phyloP scores from a whole-genome alignment of 2,888 invertebrate genomes.

The Dynastes grantii region DNA sequence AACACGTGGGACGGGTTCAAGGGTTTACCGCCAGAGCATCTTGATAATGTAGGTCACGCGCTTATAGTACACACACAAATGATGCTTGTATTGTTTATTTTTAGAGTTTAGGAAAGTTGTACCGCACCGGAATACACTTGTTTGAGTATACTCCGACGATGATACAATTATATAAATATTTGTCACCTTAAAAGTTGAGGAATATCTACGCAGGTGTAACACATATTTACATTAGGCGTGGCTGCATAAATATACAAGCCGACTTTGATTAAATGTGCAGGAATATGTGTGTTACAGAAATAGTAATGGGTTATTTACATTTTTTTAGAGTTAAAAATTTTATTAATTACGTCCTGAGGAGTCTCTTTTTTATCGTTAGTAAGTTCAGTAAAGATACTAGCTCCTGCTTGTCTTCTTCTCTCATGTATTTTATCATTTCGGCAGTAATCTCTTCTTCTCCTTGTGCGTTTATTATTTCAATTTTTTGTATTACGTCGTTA shows the following conservation, averaged over 20 bases:
- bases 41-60: slow-evolving; percentile 46
- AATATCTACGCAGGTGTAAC: slow-evolving; percentile 5
- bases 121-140: slow-evolving; percentile 3
- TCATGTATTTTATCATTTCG: too few relatives aligned
- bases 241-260: background rate
- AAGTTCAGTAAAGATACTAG: too few relatives aligned
- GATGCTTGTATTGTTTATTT: slow-evolving; percentile 34
- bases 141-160: background rate
- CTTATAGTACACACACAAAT: slow-evolving; percentile 4
- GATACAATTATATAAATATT: slow-evolving; percentile 37
- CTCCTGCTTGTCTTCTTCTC: too few relatives aligned
- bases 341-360: too few relatives aligned
- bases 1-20: slow-evolving; percentile 53
- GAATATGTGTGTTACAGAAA: too few relatives aligned
- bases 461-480: too few relatives aligned
- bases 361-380: too few relatives aligned
- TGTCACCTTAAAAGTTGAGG: background rate
- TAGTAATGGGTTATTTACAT: too few relatives aligned
- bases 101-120: slow-evolving; percentile 34
- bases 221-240: background rate
- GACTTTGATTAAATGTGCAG: too few relatives aligned
- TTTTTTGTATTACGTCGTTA: too few relatives aligned
- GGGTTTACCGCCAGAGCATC: slow-evolving; percentile 50
- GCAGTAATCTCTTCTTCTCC: too few relatives aligned
- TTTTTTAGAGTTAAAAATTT: too few relatives aligned